Evolutionary conservation across 2,113 vertebrate genomes (phyloP).

Genomic region (Dissostichus mawsoni): DNA sequence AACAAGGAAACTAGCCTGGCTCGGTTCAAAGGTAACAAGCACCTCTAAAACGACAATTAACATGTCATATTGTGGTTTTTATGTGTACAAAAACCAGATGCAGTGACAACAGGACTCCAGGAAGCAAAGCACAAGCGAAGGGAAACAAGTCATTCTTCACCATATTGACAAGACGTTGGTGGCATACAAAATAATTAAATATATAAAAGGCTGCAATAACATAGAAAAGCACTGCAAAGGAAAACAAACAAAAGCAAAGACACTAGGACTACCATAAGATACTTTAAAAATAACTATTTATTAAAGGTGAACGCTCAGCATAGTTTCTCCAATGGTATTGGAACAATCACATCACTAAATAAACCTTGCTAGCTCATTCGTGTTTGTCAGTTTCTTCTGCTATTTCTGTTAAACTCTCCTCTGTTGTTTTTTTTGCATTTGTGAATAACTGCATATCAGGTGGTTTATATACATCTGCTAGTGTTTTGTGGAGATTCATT

Average conservation of each 20-base stretch:
- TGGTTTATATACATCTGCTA: background rate
- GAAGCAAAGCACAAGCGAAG: background rate
- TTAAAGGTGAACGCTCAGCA: too few species aligned
- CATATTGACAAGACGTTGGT: background rate
- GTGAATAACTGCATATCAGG: background rate
- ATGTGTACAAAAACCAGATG: background rate
- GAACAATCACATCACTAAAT: background rate
- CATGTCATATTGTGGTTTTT: background rate
- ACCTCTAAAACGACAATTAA: background rate
- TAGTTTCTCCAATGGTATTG: too few species aligned
- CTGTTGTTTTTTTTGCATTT: background rate
- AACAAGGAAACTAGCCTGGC: background rate
- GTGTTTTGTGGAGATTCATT: background rate
- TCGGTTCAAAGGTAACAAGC: background rate
- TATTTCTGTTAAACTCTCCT: background rate
- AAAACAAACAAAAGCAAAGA: background rate
- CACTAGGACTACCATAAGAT: too few species aligned
- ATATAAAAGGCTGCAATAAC: too few species aligned
- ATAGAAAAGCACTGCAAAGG: background rate
- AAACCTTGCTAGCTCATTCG: background rate
- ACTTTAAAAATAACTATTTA: too few species aligned
- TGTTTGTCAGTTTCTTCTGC: too few species aligned
- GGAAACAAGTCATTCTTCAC: background rate
- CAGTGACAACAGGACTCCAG: background rate
- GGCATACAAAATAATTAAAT: background rate